Conservation (phyloP, 2,888 invertebrate species). For the Ischnura elegans region DNA sequence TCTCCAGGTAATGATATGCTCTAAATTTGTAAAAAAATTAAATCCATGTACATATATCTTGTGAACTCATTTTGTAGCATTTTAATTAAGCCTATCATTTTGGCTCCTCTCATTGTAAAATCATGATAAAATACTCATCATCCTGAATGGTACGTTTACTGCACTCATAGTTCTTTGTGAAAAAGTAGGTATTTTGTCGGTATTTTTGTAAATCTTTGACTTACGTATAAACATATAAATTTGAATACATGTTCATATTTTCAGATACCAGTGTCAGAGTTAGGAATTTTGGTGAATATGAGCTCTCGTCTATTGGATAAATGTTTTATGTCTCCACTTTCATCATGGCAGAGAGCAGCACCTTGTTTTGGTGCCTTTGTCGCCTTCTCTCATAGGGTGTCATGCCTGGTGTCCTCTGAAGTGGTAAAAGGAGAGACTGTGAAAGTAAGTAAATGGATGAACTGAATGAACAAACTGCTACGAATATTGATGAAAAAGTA, state of each 20-base stretch:
- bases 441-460: conserved; percentile 74
- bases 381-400: conserved; percentile 80
- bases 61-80: no score
- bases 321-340: background rate
- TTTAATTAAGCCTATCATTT: no score
- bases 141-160: no score
- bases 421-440: conserved; percentile 77
- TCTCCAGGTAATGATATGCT: conserved; percentile 73
- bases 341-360: conserved; percentile 72
- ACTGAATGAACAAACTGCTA: background rate
- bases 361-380: conserved; percentile 79
- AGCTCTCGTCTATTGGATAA: conserved; percentile 73
- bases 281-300: conserved; percentile 77
- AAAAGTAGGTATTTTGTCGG: no score
- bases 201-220: no score
- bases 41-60: no score
- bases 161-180: no score
- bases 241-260: background rate
- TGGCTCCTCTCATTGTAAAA: no score
- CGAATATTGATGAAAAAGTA: no score
- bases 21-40: background rate
- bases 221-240: background rate
- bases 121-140: no score
- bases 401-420: conserved; percentile 79
- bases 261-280: conserved; percentile 78